These are phyloP conservation scores for Anthopleura sola DNA, from an alignment of 64 coral and sea anemone genomes.

Conservation along the genomic window DNA sequence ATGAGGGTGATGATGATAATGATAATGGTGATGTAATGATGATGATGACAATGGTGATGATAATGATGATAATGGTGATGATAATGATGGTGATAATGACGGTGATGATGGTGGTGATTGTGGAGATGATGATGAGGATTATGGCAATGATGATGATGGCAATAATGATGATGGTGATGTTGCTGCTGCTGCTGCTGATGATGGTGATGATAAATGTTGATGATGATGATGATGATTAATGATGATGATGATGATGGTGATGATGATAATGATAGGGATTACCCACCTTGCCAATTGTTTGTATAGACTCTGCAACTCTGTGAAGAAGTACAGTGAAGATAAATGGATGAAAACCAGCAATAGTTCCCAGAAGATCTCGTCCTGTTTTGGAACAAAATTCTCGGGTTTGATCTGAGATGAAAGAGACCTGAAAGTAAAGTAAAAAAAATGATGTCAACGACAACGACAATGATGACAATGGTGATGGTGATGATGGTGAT, in stretches of 20 bases:
- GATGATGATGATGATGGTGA: not conserved
- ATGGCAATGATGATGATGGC: not conserved
- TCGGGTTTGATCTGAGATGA: constrained; percentile 67
- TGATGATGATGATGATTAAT: not conserved
- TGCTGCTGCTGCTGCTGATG: not conserved
- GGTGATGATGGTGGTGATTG: not conserved
- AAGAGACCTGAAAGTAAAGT: constrained; percentile 61
- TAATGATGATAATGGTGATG: not conserved
- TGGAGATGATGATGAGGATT: not conserved
- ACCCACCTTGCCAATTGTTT: constrained; percentile 85
- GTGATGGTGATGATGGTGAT: not conserved
- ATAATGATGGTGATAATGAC: not conserved
- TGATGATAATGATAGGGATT: not conserved
- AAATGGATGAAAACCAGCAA: constrained; percentile 76
- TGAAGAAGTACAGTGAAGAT: constrained; percentile 80
- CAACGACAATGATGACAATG: not conserved
- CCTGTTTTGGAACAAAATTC: constrained; percentile 91
- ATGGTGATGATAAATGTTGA: not conserved
- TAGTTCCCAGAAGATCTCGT: constrained; percentile 75
- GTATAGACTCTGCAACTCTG: constrained; percentile 58
- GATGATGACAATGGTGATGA: not conserved
- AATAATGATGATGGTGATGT: not conserved
- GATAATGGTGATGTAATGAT: too few relatives aligned
- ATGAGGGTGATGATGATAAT: not conserved
- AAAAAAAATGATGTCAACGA: not conserved